Conservation (phyloP, 2,888 invertebrate genomes). For the Harpagoxenus sublaevis region DNA sequence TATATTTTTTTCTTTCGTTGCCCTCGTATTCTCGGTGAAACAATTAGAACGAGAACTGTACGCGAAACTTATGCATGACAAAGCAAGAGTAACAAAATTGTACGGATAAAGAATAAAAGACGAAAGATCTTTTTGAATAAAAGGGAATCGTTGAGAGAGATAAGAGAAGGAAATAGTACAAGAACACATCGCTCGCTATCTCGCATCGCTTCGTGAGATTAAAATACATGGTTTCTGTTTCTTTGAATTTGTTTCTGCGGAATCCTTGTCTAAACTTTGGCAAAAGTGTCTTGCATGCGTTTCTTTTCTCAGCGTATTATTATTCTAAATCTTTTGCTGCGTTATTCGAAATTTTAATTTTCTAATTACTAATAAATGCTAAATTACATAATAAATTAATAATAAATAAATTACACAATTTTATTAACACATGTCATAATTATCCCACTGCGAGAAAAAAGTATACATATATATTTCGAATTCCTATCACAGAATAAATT, state of each 20-base stretch:
- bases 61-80: neutral
- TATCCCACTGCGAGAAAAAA: neutral
- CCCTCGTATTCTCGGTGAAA: neutral
- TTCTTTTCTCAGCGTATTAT: neutral
- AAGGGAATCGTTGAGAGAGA: neutral
- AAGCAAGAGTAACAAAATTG: neutral
- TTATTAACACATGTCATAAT: neutral
- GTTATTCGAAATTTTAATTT: neutral
- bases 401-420: neutral
- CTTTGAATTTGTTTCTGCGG: neutral
- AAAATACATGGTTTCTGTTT: neutral
- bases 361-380: neutral
- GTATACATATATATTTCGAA: neutral
- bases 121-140: conserved; percentile 1
- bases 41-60: neutral
- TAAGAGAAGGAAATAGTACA: conserved; percentile 1
- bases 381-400: neutral
- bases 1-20: neutral
- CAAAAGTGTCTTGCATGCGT: neutral
- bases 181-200: neutral
- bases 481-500: conserved; percentile 3
- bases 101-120: neutral
- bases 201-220: conserved; percentile 9
- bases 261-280: neutral
- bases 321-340: neutral